Percentiles rank a stretch among this genome's conserved stretches.
These are phyloP conservation scores for Holothuria scabra DNA, from an alignment of 53 echinoderm and acorn worm species.

Conservation along the genomic window DNA sequence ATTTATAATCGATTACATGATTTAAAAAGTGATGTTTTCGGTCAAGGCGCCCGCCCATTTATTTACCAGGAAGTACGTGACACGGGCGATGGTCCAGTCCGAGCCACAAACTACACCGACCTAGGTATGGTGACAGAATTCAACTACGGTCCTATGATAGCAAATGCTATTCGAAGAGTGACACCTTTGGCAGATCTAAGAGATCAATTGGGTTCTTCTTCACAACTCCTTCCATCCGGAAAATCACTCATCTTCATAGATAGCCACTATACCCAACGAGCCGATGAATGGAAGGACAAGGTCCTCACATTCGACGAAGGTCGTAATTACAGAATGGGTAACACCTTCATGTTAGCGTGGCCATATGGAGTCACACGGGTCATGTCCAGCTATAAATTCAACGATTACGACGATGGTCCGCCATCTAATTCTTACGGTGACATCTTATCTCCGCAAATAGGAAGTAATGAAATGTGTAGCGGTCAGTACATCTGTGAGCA, in stretches of 20 bases:
- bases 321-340: conserved; percentile 80
- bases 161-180: conserved; percentile 35
- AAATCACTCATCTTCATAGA: conserved; percentile 78
- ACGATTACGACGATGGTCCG: conserved; percentile 54
- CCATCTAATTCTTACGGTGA: conserved; percentile 40
- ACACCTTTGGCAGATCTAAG: conserved; percentile 70
- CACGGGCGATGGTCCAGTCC: conserved; percentile 69
- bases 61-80: conserved; percentile 83
- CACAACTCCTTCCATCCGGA: conserved; percentile 48
- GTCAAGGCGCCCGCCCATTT: conserved; percentile 60
- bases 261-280: conserved; percentile 95
- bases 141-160: conserved; percentile 65
- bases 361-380: conserved; percentile 81
- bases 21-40: conserved; percentile 62
- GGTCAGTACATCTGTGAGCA: conserved; percentile 78
- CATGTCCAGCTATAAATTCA: conserved; percentile 87
- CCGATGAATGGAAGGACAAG: conserved; percentile 74
- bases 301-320: conserved; percentile 62
- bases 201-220: conserved; percentile 27
- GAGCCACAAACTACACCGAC: conserved; percentile 59
- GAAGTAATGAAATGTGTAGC: conserved; percentile 55
- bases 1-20: conserved; percentile 61
- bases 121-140: conserved; percentile 88
- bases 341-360: conserved; percentile 83
- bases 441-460: conserved; percentile 49